Evolutionary conservation across 2,797 vertebrate species (phyloP).

Genomic region (Lagocephalus sceleratus): DNA sequence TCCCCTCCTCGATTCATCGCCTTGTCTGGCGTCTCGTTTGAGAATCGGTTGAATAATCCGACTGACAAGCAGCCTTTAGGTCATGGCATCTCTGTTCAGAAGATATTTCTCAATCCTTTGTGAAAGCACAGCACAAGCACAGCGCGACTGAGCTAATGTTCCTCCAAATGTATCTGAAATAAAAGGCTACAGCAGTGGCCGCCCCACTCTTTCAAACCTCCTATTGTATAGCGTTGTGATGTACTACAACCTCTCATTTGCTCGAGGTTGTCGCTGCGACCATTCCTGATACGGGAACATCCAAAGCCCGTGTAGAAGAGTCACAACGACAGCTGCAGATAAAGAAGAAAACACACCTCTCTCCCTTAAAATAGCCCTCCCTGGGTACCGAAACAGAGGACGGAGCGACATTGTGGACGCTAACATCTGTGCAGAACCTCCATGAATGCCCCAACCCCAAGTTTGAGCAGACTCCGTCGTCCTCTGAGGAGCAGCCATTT

Average conservation of each 20-base stretch:
- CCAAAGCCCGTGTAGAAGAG: conserved; percentile 49
- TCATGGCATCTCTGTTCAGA: conserved; percentile 57
- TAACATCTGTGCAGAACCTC: conserved; percentile 84
- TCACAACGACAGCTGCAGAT: conserved; percentile 65
- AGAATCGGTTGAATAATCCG: conserved; percentile 67
- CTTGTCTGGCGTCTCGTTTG: conserved; percentile 60
- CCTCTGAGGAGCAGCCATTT: conserved; percentile 86
- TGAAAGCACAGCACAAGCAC: conserved; percentile 60
- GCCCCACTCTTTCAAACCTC: conserved; percentile 13
- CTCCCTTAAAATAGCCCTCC: conserved; percentile 77
- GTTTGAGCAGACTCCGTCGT: conserved; percentile 81
- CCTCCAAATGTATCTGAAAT: conserved; percentile 28
- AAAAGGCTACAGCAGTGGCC: conserved; percentile 19
- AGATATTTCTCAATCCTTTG: conserved; percentile 59
- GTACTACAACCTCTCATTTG: neutral
- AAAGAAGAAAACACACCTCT: conserved; percentile 47
- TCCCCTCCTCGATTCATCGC: conserved; percentile 32
- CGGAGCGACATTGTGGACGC: conserved; percentile 82
- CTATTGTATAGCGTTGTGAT: conserved; percentile 5
- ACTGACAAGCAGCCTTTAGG: conserved; percentile 70
- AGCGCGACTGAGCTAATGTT: conserved; percentile 48
- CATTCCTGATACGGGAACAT: conserved; percentile 2
- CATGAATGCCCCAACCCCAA: conserved; percentile 76
- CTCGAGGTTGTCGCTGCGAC: neutral
- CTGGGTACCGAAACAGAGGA: conserved; percentile 76